A percentile compares a stretch with the other conserved stretches of the same genome.
Conservation (phyloP, 2,113 vertebrate genomes). For the Cacatua alba region DNA sequence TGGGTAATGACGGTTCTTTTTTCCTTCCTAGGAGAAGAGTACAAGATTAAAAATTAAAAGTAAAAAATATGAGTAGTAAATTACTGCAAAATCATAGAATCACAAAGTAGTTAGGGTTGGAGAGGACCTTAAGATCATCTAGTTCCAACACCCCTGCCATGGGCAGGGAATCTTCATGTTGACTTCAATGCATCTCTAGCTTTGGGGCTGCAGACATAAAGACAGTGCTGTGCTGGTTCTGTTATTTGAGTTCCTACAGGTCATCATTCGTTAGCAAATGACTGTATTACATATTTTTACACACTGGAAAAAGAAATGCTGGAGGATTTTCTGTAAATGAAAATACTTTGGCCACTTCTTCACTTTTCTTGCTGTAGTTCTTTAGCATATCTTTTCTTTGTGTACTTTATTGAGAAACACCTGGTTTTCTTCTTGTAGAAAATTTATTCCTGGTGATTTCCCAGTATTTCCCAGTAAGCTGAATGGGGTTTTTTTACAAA, state of each 20-base stretch:
- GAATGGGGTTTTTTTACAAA: no score
- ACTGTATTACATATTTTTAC: neutral
- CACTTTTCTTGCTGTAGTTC: neutral
- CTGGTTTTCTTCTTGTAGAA: neutral
- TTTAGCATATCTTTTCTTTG: neutral
- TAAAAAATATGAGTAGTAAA: neutral
- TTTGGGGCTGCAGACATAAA: neutral
- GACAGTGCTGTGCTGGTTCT: neutral
- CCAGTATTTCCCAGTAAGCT: neutral
- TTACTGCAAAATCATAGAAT: neutral
- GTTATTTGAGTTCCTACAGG: neutral
- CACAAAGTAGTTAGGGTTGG: neutral
- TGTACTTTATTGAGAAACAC: neutral
- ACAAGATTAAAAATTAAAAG: neutral
- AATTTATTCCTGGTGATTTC: neutral
- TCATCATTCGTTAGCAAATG: neutral
- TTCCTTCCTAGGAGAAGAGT: neutral
- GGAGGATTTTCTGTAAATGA: neutral
- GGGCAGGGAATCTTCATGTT: neutral
- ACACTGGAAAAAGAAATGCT: neutral
- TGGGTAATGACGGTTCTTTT: neutral
- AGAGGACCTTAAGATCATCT: neutral
- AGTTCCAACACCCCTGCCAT: neutral
- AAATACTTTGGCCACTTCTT: neutral
- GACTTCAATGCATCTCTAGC: neutral